Conservation (phyloP, 2,113 vertebrate genomes). For the Bubo blakistoni region DNA sequence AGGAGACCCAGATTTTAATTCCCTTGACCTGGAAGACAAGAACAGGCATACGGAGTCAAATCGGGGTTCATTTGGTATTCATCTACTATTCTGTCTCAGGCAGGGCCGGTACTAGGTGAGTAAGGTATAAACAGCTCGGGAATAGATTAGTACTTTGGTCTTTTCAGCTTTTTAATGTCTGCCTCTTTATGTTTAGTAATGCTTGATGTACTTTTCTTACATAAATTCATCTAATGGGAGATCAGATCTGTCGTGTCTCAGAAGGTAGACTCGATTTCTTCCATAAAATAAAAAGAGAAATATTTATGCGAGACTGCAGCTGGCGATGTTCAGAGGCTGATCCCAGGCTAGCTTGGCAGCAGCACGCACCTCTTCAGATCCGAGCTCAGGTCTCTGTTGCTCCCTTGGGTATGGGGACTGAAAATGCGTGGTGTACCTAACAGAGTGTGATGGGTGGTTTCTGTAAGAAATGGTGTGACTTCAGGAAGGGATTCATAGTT, state of each 20-base stretch:
- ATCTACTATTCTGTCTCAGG: background rate
- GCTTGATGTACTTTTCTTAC: background rate
- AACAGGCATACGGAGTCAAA: background rate
- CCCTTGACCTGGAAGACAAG: background rate
- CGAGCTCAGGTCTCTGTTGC: background rate
- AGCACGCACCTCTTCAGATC: fast-evolving
- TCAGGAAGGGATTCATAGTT: background rate
- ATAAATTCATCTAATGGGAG: background rate
- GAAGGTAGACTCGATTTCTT: background rate
- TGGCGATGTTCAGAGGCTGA: background rate
- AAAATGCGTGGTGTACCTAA: background rate
- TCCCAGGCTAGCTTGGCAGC: background rate
- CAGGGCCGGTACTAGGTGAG: background rate
- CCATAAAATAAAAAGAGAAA: background rate
- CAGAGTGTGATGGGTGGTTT: background rate
- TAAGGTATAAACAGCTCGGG: background rate
- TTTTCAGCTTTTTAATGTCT: background rate
- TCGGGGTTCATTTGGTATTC: background rate
- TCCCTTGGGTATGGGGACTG: background rate
- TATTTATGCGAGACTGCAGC: background rate
- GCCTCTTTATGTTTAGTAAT: background rate
- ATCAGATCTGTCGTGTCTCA: background rate
- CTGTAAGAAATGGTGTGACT: background rate
- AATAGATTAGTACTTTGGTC: background rate
- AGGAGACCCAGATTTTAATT: background rate